Evolutionary conservation across 2,797 vertebrate genomes (phyloP).

Genomic region (Coreius guichenoti): DNA sequence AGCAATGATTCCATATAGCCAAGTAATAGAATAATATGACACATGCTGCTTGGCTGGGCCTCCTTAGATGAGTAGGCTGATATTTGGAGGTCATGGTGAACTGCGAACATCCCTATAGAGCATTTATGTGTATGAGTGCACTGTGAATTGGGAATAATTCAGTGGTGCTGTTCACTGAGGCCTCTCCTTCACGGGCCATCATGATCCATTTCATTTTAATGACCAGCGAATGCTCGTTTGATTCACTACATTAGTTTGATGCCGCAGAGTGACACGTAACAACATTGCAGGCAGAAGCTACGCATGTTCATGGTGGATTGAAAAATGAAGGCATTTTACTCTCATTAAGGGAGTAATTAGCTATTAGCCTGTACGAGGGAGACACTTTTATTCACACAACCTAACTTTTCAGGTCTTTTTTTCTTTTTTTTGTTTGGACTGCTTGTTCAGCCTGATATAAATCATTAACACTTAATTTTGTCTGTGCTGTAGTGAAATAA

Average conservation of each 20-base stretch:
- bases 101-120: conserved; percentile 13
- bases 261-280: conserved; percentile 65
- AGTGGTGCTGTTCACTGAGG: conserved; percentile 17
- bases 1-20: neutral
- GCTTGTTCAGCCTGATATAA: neutral
- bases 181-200: conserved; percentile 53
- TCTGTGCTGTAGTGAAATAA: neutral
- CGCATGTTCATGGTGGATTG: conserved; percentile 26
- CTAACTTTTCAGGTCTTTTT: neutral
- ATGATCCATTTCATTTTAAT: conserved; percentile 66
- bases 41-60: neutral
- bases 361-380: conserved; percentile 22
- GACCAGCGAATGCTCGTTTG: conserved; percentile 68
- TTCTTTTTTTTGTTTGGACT: neutral
- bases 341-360: conserved; percentile 61
- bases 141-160: conserved; percentile 39
- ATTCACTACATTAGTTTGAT: conserved; percentile 63
- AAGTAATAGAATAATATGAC: conserved; percentile 17
- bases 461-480: too few relatives aligned
- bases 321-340: conserved; percentile 56
- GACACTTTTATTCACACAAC: conserved; percentile 15
- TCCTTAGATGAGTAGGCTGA: conserved; percentile 28
- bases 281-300: conserved; percentile 57
- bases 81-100: conserved; percentile 38
- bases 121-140: conserved; percentile 11